Evolutionary conservation across 2,113 vertebrate species (phyloP), one percentile per base, ranked within the genome.

Genomic region (Tragelaphus strepsiceros): DNA sequence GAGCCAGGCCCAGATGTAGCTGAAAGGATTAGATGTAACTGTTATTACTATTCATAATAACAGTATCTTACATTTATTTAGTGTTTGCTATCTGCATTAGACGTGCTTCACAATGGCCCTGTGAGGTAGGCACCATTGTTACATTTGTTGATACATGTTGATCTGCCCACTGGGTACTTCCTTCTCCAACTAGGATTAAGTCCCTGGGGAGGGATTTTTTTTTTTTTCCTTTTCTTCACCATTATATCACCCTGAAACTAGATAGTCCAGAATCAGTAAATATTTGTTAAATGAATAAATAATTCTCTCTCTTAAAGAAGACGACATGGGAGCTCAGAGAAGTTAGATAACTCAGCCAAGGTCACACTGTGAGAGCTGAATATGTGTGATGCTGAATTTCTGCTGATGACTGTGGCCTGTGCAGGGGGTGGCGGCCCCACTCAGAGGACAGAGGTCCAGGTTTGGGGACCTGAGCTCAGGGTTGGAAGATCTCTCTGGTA

Each of bases 1-100:
- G 96, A 97, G 51, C 30, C 81, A 82, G 54, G 93, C 86, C 96
- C 81, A 62, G 85, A 67, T 92, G 28, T 85, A 88, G 35, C 92
- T 91, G 67, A 56, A 62, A 71, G 67, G 91, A 88, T 92, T 95
- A 74, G 88, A 43, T 77, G 32, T 81, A 77, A 80, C 46, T 78
- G 13, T 81, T 54, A 58, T 90, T 91, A 94, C 78, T 67, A 13
- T 86, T 84, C n/a, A 28, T 81, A 90, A 61, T 58, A 97, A 71
- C 64, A 95, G 24, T 59, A 88, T 82, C 56, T 74, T 46, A 78
- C 46, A 32, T 54, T 92, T 95, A 82, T 81, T 86, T 71, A 89
- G 85, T 54, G 43, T 4, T 3, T 53, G 7, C 43, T 28, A 2
- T 95, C 82, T 88, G 35, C 11, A 21, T 53, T 67, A 46, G 26